Percentiles rank a stretch among this genome's conserved stretches.
phyloP scores from a whole-genome alignment of 1,140 invertebrate species.

The Drosophila yakuba region DNA sequence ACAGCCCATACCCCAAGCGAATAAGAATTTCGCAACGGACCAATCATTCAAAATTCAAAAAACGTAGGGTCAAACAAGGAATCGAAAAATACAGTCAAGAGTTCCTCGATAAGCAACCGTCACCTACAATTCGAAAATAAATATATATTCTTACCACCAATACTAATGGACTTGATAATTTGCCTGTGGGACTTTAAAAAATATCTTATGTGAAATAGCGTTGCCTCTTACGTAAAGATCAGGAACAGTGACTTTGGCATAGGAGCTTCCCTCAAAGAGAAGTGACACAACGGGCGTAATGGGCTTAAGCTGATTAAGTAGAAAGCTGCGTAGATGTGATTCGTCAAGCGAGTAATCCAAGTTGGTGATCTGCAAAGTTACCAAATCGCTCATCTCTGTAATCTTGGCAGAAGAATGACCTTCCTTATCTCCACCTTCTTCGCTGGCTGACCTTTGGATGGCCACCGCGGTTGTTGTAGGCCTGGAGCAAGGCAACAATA shows the following conservation, averaged over 20 bases:
- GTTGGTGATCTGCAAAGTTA: slow-evolving; percentile 84
- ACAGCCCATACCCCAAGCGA: no score
- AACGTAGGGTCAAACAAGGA: no score
- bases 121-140: no score
- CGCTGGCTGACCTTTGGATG: neutral
- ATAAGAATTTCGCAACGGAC: no score
- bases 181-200: no score
- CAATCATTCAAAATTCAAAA: no score
- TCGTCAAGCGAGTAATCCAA: slow-evolving; percentile 82
- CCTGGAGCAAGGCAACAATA: slow-evolving; percentile 1
- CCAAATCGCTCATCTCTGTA: slow-evolving; percentile 53
- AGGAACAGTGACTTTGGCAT: slow-evolving; percentile 82
- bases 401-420: slow-evolving; percentile 23
- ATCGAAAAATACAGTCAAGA: no score
- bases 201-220: no score
- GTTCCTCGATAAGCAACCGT: no score
- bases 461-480: neutral
- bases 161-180: no score
- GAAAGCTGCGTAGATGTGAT: slow-evolving; percentile 65
- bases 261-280: slow-evolving; percentile 76
- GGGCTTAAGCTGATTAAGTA: slow-evolving; percentile 78
- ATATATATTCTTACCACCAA: no score
- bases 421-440: slow-evolving; percentile 5
- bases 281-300: slow-evolving; percentile 81
- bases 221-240: slow-evolving; percentile 74